These are phyloP conservation scores for Helarctos malayanus DNA, from an alignment of 2,797 vertebrate genomes.

Conservation along the genomic window DNA sequence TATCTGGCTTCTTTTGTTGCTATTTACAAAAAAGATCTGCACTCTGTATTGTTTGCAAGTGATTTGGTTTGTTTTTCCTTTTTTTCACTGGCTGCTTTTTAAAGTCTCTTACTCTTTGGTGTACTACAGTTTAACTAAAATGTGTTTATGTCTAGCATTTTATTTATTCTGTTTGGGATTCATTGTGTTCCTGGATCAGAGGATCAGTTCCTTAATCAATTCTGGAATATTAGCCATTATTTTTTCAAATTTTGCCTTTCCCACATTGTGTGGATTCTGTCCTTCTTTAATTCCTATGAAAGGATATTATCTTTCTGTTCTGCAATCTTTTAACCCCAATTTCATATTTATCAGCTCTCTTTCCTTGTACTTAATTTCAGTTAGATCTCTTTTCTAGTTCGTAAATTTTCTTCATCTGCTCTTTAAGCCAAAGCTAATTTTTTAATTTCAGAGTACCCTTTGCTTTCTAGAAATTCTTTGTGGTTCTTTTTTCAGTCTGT, in stretches of 20 bases:
- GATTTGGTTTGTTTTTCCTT: background rate
- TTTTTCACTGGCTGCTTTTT: background rate
- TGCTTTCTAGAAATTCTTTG: background rate
- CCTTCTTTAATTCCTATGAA: background rate
- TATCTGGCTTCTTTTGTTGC: background rate
- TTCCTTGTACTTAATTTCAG: slow-evolving; percentile 2
- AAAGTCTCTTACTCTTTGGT: background rate
- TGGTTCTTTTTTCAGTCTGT: background rate
- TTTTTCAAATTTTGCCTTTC: slow-evolving; percentile 24
- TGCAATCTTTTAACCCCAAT: background rate
- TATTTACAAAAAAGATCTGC: background rate
- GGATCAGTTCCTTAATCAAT: background rate
- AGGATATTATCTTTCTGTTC: background rate
- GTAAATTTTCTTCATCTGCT: slow-evolving; percentile 22
- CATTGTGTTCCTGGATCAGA: background rate
- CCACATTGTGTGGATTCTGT: background rate
- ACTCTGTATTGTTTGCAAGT: background rate
- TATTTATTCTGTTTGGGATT: background rate
- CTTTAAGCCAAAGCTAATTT: slow-evolving; percentile 25
- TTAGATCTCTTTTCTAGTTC: background rate
- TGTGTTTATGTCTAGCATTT: background rate
- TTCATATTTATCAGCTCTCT: background rate
- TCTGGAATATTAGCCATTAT: background rate
- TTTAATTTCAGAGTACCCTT: slow-evolving; percentile 1
- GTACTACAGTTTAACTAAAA: background rate